These are phyloP conservation scores for Labeo rohita DNA, from an alignment of 2,113 vertebrate genomes.

Conservation along the genomic window DNA sequence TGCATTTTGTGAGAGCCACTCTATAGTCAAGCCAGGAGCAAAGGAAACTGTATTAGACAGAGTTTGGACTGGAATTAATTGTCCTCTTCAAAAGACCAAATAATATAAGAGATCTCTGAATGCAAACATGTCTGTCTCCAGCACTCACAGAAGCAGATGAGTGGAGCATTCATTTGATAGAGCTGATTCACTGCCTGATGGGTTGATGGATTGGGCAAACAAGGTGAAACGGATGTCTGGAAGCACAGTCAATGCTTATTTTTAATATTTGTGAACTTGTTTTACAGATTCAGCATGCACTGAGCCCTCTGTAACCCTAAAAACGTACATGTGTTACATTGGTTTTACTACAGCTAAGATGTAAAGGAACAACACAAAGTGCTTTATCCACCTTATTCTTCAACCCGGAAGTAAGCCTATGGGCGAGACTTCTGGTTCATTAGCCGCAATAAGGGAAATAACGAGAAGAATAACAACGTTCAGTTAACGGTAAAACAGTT, in stretches of 20 bases:
- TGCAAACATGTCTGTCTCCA: constrained; percentile 35
- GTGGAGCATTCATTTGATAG: constrained; percentile 10
- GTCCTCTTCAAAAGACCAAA: constrained; percentile 45
- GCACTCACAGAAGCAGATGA: constrained; percentile 10
- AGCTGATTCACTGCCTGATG: constrained; percentile 20
- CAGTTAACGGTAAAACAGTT: no score
- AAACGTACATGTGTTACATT: no score
- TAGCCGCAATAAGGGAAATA: no score
- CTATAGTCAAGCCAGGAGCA: constrained; percentile 34
- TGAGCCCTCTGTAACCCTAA: no score
- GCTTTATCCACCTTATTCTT: no score
- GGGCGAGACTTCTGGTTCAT: no score
- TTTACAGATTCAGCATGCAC: no score
- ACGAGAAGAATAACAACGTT: no score
- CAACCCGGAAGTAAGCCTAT: no score
- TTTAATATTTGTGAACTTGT: neutral
- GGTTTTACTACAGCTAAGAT: no score
- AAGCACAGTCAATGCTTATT: neutral
- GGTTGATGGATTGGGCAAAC: neutral
- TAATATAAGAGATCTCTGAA: constrained; percentile 45
- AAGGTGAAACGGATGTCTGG: neutral
- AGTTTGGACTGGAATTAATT: constrained; percentile 52
- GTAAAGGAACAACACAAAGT: no score
- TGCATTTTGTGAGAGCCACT: constrained; percentile 52
- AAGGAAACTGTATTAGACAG: constrained; percentile 46